Base-by-base conservation (phyloP, 1,140 invertebrate species). In the Brachionus rubens region DNA sequence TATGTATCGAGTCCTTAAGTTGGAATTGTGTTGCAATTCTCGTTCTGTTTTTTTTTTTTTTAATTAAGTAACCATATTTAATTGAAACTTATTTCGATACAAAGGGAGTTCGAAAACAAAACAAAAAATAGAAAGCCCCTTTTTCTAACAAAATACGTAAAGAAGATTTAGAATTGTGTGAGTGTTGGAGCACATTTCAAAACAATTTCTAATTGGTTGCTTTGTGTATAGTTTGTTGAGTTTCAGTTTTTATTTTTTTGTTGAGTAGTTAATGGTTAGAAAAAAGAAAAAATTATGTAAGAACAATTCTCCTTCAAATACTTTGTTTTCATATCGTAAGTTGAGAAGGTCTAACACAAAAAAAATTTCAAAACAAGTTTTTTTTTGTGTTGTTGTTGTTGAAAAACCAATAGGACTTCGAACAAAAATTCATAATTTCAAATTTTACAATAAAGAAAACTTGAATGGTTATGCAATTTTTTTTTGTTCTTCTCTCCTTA, bases 401-500 rank as follows among this genome's bases (percentile, higher is more conserved):
- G n/a, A n/a, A n/a, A 43, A 65, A 43, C 59, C 40, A 65, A 65
- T 65, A 65, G 33, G 33, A 65, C 59, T 65, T 65, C 12, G 41
- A 65, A 65, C 16, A 65, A 30, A 65, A 24, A 46, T 7, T 14
- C 14, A 7, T 46, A 5, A 14, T 46, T 46, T 3, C 5, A 46
- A 46, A 7, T 14, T 14, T 7, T 16, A n/a, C n/a, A 62, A 62
- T 40, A 62, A 40, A 26, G 36, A 62, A 36, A 62, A 62, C 36
- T 43, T 43, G 40, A 65, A 41, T 65, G 59, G 59, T 65, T 65
- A 65, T 65, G 59, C 59, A 65, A 65, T 65, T 65, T 6, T n/a
- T n/a, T n/a, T n/a, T n/a, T n/a, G n/a, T n/a, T n/a, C n/a, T n/a
- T n/a, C n/a, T n/a, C n/a, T n/a, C n/a, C n/a, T 65, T 65, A 46